Base-by-base conservation (phyloP, 2,797 vertebrate genomes). In the Xerus rutilus region DNA sequence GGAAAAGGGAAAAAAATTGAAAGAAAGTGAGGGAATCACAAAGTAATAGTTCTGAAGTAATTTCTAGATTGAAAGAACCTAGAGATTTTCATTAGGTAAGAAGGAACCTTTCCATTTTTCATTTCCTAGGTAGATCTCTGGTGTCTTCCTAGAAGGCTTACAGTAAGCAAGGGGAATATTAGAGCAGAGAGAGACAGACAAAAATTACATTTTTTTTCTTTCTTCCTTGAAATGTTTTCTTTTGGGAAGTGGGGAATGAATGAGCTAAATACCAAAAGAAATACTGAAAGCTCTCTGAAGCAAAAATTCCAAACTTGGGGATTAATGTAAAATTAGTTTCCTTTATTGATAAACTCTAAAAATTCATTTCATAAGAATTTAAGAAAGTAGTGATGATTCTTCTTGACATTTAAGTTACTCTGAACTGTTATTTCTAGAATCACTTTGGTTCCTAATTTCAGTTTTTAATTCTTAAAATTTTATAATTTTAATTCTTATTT, bases 361-460 rank as follows among this genome's bases (percentile, higher is more conserved):
- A 88, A 77, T 47, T 45, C 21, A 52, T 81, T 91, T 85, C 79
- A 57, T 4, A 78, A 35, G 45, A 21, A 83, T 65, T 92, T 64
- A 87, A 65, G 39, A 47, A 28, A 52, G 3, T 87, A 79, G 35
- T 92, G 25, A 20, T 77, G 52, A 47, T 67, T 77, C 7, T 95
- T 78, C 13, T 94, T 76, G 8, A 85, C 7, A 43, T 20, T 82
- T 95, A 70, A 52, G 62, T 25, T 77, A 14, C 39, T 86, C 64
- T 62, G 57, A 5, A 69, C 23, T 92, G 28, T 59, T 87, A 49
- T 83, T 86, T n/a, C 4, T 45, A 88, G 47, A 87, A 85, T 85
- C 39, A 10, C 4, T 86, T 95, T 89, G 83, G 89, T 76, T 86
- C 32, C 32, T 91, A 72, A 35, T 89, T 94, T 96, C 91, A 43